Evolutionary conservation across 1,140 invertebrate genomes (phyloP), one percentile per base, ranked within the genome.

Genomic region (Bradysia coprophila): DNA sequence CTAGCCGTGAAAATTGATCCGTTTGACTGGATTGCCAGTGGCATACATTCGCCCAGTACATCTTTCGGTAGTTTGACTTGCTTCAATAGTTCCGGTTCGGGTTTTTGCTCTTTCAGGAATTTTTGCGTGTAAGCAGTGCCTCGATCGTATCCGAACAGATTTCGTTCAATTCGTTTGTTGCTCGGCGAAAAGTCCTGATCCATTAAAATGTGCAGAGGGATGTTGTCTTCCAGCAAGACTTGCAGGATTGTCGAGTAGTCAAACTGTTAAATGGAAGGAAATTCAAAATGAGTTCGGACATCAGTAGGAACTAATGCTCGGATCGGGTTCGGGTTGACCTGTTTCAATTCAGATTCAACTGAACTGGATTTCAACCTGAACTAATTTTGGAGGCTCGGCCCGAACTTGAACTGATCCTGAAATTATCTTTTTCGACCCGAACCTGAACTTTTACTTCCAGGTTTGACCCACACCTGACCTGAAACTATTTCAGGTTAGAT

Each of bases 131-230:
- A 90, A 0, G 78, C 79, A 31, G 70, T 59, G 1, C 61, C 64
- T 4, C 69, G 73, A 59, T 92, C 87, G 43, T 82, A 56, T 64
- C 85, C 84, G 48, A 78, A 85, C 44, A 87, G 72, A 48, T 77
- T 75, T 53, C 81, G 83, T 34, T 71, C 68, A 4, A 76, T 64
- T 33, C 72, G 69, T 41, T 70, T 68, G 52, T 82, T 82, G 16
- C 76, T 72, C 33, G 81, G 66, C 24, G 67, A 65, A 50, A 88
- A 86, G 43, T 84, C 78, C 4, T 74, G 74, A 46, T 85, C 73
- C 69, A 86, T 83, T 5, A 93, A 55, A 22, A 92, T 76, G 54
- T 92, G 88, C 1, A 93, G 59, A 1, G 71, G 79, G 42, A 88
- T 77, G 6, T 76, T 81, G 51, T 78, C 78, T 56, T 90, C 81